Conservation (phyloP, 2,797 vertebrate genomes). For the Synaphobranchus kaupii region DNA sequence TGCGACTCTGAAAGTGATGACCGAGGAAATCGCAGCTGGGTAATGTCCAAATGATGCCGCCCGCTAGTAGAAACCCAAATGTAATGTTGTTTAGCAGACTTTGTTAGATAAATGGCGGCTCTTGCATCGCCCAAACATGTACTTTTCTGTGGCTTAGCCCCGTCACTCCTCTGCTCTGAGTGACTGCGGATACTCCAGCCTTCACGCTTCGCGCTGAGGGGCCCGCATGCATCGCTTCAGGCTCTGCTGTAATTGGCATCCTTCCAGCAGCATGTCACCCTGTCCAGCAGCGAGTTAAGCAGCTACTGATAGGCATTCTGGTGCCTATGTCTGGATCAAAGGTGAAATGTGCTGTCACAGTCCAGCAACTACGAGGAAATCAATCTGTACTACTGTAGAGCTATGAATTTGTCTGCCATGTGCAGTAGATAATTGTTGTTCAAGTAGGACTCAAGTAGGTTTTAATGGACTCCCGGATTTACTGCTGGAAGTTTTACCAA, state of each 20-base stretch:
- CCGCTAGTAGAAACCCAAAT: conserved; percentile 44
- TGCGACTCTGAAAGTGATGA: conserved; percentile 41
- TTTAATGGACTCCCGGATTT: background rate
- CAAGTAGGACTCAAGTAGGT: conserved; percentile 13
- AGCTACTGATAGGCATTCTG: conserved; percentile 46
- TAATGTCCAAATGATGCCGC: conserved; percentile 36
- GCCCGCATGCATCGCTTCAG: conserved; percentile 52
- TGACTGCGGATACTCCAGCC: conserved; percentile 3
- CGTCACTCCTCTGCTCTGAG: background rate
- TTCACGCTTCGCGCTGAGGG: background rate
- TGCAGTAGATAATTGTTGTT: conserved; percentile 17
- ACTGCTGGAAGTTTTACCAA: background rate
- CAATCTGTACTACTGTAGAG: conserved; percentile 32
- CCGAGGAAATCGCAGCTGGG: conserved; percentile 38
- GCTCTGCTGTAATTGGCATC: conserved; percentile 70
- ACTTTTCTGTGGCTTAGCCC: conserved; percentile 6
- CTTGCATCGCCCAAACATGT: background rate
- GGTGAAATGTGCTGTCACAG: conserved; percentile 51
- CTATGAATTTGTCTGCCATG: background rate
- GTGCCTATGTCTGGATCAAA: conserved; percentile 62
- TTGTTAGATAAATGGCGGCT: background rate
- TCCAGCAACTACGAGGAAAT: conserved; percentile 24
- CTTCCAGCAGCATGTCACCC: conserved; percentile 63
- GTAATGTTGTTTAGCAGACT: conserved; percentile 28
- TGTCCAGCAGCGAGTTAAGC: conserved; percentile 52